phyloP scores from a whole-genome alignment of 1,140 invertebrate genomes.

The Diachasma alloeum region DNA sequence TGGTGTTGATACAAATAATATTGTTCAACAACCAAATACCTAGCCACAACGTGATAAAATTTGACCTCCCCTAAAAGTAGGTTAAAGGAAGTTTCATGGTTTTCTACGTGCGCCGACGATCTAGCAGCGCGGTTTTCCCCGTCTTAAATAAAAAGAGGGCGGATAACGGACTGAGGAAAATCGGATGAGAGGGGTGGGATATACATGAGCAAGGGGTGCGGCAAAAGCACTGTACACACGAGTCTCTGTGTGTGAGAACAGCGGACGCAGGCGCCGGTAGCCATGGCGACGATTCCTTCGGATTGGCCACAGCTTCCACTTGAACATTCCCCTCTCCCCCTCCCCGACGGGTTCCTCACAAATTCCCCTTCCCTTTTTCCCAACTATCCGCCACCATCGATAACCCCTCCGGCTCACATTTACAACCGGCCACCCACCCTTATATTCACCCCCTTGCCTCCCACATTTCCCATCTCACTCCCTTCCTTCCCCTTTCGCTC shows the following conservation, averaged over 20 bases:
- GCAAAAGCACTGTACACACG: conserved; percentile 10
- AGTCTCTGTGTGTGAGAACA: conserved; percentile 27
- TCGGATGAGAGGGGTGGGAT: not conserved
- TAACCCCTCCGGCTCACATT: conserved; percentile 47
- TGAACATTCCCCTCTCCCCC: conserved; percentile 52
- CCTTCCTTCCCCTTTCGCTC: conserved; percentile 5
- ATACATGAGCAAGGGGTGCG: not conserved
- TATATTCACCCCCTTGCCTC: conserved; percentile 26
- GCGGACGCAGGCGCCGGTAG: conserved; percentile 60
- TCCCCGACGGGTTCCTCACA: conserved; percentile 21
- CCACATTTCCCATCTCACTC: not conserved
- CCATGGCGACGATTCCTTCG: conserved; percentile 63
- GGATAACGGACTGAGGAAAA: not conserved
- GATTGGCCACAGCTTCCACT: conserved; percentile 64
- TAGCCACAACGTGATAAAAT: conserved; percentile 50
- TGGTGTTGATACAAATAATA: too few relatives aligned
- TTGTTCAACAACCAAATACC: not conserved
- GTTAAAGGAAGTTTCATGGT: conserved; percentile 54
- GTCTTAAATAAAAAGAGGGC: conserved; percentile 4
- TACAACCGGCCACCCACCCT: conserved; percentile 35
- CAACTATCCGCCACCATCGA: conserved; percentile 56
- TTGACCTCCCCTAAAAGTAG: conserved; percentile 50
- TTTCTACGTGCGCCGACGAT: not conserved
- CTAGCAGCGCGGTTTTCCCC: not conserved
- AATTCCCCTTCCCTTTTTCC: conserved; percentile 12